These are phyloP conservation scores for Atherinosoma microstoma DNA, from an alignment of 2,797 vertebrate species.

Conservation along the genomic window DNA sequence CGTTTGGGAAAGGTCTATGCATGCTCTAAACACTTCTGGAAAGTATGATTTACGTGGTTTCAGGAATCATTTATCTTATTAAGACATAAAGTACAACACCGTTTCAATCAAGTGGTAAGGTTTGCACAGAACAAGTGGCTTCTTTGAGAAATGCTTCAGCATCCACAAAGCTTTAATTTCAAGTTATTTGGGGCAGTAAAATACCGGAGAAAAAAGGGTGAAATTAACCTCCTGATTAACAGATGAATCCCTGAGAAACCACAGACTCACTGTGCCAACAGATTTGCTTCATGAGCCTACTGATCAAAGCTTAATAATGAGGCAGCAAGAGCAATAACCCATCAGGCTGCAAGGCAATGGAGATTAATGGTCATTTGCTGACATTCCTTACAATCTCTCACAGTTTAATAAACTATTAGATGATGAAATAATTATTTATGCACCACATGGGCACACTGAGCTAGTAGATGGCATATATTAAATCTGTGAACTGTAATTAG, in stretches of 20 bases:
- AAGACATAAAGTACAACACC: neutral
- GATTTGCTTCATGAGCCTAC: constrained; percentile 2
- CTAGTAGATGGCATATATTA: neutral
- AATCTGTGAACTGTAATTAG: neutral
- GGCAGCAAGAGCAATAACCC: neutral
- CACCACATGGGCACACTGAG: neutral
- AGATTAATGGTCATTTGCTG: neutral
- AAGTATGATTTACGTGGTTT: neutral
- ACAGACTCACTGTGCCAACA: neutral
- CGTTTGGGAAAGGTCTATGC: neutral
- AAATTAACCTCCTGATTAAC: neutral
- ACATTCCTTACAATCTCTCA: neutral
- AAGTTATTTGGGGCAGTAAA: neutral
- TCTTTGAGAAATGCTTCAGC: neutral
- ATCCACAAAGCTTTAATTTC: neutral
- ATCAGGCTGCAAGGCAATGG: neutral
- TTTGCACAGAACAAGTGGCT: neutral
- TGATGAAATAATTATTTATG: constrained; percentile 1
- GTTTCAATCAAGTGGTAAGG: neutral
- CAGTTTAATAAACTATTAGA: neutral
- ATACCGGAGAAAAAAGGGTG: neutral
- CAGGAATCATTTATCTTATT: neutral
- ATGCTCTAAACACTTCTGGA: neutral
- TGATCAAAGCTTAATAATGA: neutral
- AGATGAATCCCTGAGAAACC: neutral